phyloP scores from a whole-genome alignment of 2,888 invertebrate genomes.

The Drosophila yooni region DNA sequence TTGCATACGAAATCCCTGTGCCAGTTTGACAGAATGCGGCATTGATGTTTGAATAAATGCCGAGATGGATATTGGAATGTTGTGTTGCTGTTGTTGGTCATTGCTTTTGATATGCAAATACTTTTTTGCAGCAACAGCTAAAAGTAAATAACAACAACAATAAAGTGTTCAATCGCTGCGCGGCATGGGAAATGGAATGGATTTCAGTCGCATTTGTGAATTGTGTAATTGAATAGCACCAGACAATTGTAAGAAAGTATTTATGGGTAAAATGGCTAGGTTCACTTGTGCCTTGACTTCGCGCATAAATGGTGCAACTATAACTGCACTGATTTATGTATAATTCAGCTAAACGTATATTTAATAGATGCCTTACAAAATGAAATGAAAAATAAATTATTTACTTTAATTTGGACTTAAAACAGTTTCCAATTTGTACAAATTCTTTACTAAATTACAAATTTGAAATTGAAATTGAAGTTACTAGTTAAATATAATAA shows the following conservation, averaged over 20 bases:
- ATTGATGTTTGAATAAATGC: conserved; percentile 43
- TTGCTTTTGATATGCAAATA: conserved; percentile 68
- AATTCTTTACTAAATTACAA: neutral
- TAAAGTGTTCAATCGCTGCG: conserved; percentile 25
- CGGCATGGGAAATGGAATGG: conserved; percentile 24
- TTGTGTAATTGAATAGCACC: conserved; percentile 43
- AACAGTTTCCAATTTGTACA: neutral
- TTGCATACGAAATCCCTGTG: conserved; percentile 62
- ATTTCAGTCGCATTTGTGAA: conserved; percentile 26
- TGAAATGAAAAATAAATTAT: neutral
- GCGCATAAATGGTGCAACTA: neutral
- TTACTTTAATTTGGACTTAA: neutral
- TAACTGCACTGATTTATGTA: neutral
- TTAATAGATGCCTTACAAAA: neutral
- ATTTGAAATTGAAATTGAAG: neutral
- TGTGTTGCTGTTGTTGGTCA: conserved; percentile 25
- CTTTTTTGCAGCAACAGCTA: conserved; percentile 38
- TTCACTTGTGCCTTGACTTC: conserved; percentile 7
- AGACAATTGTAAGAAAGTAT: conserved; percentile 10
- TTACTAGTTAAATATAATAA: neutral
- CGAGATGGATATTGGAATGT: conserved; percentile 30
- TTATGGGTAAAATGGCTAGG: conserved; percentile 19
- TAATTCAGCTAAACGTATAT: neutral
- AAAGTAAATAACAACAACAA: conserved; percentile 8
- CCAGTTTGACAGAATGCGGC: conserved; percentile 62